Base-by-base conservation (phyloP, 2,888 invertebrate genomes). In the Hipparchia semele region DNA sequence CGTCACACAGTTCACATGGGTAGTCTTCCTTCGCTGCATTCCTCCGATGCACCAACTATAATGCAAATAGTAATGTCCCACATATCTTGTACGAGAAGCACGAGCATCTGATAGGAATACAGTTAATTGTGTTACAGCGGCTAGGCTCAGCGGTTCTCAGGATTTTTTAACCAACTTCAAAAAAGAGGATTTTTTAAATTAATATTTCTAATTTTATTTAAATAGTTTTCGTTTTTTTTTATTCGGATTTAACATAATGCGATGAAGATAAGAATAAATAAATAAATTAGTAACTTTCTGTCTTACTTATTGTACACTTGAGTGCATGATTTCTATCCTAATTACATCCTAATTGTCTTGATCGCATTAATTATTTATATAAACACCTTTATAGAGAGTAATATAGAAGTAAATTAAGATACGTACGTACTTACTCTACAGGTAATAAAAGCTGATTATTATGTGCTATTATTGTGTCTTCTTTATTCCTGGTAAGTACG, bases 81-180 rank as follows among this genome's bases (percentile, higher is more conserved):
- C 68, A 68, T 68, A 64, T 68, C 70, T 64, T 53, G 73, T 68
- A 68, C 64, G 13, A 70, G 45, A 70, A 64, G 68, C 73, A 73
- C 73, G 73, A 73, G 51, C 73, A 73, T 73, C 73, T 65, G 71
- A 74, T 74, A 71, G 33, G 68, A 62, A 68, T 64, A 71, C 58
- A 59, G 71, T 68, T 64, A 71, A 51, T 64, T 71, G 65, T 67
- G 10, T 68, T 53, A 58, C 53, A 45, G 53, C 53, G 61, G 53
- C 61, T 68, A 13, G 62, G n/a, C 49, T 65, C 12, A 64, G 6
- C n/a, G 12, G 12, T 65, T 65, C 51, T 53, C 51, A 53, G 51
- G 65, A 53, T 65, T 64, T 39, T 60, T 53, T 51, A 51, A 49
- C 49, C 49, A 6, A 49, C 49, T 6, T 8, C 49, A 49, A 49